These are phyloP conservation scores for Radopholus similis DNA, from an alignment of 1,140 invertebrate species.

Conservation along the genomic window DNA sequence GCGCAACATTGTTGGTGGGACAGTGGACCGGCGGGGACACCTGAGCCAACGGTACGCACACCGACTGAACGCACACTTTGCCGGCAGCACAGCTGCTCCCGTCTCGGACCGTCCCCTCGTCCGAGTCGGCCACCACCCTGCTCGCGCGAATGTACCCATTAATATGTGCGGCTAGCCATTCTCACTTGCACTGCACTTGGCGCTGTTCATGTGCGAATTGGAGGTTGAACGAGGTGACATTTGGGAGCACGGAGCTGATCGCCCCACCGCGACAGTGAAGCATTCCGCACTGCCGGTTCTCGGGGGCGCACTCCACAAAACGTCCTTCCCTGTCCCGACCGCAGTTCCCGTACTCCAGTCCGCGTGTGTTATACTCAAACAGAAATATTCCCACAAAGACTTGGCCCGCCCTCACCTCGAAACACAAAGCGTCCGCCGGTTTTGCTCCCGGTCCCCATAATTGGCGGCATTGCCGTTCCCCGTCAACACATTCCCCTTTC, in stretches of 20 bases:
- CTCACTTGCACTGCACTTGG: conserved; percentile 56
- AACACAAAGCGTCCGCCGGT: not conserved
- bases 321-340: conserved; percentile 39
- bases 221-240: conserved; percentile 52
- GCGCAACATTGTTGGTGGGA: conserved; percentile 78
- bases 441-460: conserved; percentile 47
- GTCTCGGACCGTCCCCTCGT: conserved; percentile 36
- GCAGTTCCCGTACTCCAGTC: conserved; percentile 58
- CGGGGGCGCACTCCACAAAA: conserved; percentile 38
- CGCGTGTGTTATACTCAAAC: conserved; percentile 52
- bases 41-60: conserved; percentile 50
- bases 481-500: conserved; percentile 56
- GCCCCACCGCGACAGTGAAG: conserved; percentile 49
- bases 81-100: conserved; percentile 52
- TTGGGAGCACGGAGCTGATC: conserved; percentile 29
- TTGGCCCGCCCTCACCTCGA: conserved; percentile 25
- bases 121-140: conserved; percentile 22
- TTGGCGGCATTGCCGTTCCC: conserved; percentile 48
- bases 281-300: conserved; percentile 48
- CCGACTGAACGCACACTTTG: conserved; percentile 45
- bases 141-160: not conserved
- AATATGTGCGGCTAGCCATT: not conserved
- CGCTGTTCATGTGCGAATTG: conserved; percentile 49
- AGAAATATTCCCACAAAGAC: conserved; percentile 46
- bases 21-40: conserved; percentile 71